Conservation (phyloP, 2,113 vertebrate genomes). For the Verasper variegatus region DNA sequence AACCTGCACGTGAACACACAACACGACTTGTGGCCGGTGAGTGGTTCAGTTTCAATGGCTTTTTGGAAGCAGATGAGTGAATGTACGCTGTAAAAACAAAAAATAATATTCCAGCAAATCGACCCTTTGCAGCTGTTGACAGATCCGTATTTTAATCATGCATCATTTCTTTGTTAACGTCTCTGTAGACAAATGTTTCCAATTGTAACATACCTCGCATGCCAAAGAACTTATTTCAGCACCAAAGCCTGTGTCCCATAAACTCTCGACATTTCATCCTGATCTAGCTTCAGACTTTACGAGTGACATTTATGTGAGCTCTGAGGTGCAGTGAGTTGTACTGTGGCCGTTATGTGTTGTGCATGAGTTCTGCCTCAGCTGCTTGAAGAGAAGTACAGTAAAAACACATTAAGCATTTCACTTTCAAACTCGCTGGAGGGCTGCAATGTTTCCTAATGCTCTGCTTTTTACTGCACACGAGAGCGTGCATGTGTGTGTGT, state of each 20-base stretch:
- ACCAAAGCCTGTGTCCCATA: slow-evolving; percentile 20
- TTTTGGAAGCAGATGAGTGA: background rate
- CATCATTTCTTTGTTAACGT: background rate
- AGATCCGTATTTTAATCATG: slow-evolving; percentile 12
- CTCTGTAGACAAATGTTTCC: slow-evolving; percentile 22
- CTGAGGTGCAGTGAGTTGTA: slow-evolving; percentile 23
- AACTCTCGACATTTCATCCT: slow-evolving; percentile 20
- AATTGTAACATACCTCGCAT: slow-evolving; percentile 2
- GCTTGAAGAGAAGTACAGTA: slow-evolving; percentile 58
- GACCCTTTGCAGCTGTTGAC: background rate
- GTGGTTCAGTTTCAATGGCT: background rate
- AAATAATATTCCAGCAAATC: background rate
- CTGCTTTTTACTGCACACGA: slow-evolving; percentile 45
- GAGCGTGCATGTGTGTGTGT: slow-evolving; percentile 22
- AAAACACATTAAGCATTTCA: slow-evolving; percentile 69
- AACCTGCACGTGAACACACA: background rate
- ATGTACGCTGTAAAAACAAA: slow-evolving; percentile 4
- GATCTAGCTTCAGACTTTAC: slow-evolving; percentile 32
- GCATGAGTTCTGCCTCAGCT: slow-evolving; percentile 43
- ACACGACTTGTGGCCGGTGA: background rate
- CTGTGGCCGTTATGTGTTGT: slow-evolving; percentile 24
- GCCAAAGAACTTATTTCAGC: slow-evolving; percentile 29
- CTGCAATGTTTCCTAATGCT: slow-evolving; percentile 57
- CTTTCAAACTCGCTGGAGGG: slow-evolving; percentile 56
- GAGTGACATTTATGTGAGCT: slow-evolving; percentile 63